A percentile compares a stretch with the other conserved stretches of the same genome.
Evolutionary conservation across 1,140 invertebrate genomes (phyloP).

Genomic region (Copidosoma floridanum): DNA sequence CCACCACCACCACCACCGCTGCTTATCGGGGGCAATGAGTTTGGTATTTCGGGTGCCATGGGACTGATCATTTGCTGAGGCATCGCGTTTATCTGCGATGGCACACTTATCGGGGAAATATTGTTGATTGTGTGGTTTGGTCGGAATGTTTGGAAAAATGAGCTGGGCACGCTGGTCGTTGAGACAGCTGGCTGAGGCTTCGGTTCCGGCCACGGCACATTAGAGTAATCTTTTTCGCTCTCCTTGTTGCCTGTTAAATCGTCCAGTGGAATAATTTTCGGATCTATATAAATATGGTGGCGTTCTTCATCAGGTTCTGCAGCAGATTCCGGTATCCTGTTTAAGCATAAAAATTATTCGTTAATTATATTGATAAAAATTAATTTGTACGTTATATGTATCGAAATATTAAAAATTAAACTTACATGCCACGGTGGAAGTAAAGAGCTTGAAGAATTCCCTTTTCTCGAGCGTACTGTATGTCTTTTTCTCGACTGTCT

Average conservation of each 20-base stretch:
- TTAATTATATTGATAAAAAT: too few relatives aligned
- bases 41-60: slow-evolving; percentile 40
- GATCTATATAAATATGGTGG: slow-evolving; percentile 69
- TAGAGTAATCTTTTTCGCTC: slow-evolving; percentile 73
- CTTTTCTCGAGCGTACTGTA: slow-evolving; percentile 82
- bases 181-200: slow-evolving; percentile 58
- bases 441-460: slow-evolving; percentile 81
- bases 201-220: slow-evolving; percentile 78
- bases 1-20: slow-evolving; percentile 40
- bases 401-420: slow-evolving; percentile 25
- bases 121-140: slow-evolving; percentile 29
- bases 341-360: slow-evolving; percentile 25
- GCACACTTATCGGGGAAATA: slow-evolving; percentile 23
- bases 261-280: slow-evolving; percentile 81
- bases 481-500: slow-evolving; percentile 81
- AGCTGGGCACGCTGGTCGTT: slow-evolving; percentile 8
- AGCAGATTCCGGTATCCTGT: slow-evolving; percentile 77
- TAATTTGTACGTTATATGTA: background rate
- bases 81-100: slow-evolving; percentile 34
- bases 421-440: slow-evolving; percentile 76
- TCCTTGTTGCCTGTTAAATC: slow-evolving; percentile 80
- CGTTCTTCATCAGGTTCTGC: slow-evolving; percentile 82
- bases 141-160: slow-evolving; percentile 27
- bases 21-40: slow-evolving; percentile 25
- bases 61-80: slow-evolving; percentile 45